phyloP scores from a whole-genome alignment of 2,888 invertebrate species.

The Drosophila merina region DNA sequence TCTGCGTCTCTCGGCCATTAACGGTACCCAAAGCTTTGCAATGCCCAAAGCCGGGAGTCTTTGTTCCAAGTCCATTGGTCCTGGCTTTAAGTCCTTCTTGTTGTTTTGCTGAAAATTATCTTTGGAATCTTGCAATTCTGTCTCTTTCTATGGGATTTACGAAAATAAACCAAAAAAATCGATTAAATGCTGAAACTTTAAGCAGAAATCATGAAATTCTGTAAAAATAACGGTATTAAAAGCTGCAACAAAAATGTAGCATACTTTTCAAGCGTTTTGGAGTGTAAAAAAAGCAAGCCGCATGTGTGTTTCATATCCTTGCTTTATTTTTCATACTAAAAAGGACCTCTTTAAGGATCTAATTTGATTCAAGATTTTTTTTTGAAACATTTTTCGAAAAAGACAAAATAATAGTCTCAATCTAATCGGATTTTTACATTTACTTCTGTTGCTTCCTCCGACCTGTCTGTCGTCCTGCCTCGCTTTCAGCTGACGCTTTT shows the following conservation, averaged over 20 bases:
- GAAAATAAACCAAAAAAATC: not conserved
- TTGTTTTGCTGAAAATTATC: conserved; percentile 25
- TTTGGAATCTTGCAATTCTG: not conserved
- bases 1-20: conserved; percentile 56
- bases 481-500: conserved; percentile 66
- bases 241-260: not conserved
- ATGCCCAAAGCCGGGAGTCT: conserved; percentile 13
- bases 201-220: not conserved
- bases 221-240: not conserved
- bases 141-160: not conserved
- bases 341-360: not conserved
- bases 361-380: not conserved
- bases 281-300: not conserved
- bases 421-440: conserved; percentile 69
- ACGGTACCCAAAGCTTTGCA: conserved; percentile 36
- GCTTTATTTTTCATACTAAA: too few relatives aligned
- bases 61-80: conserved; percentile 37
- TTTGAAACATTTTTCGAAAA: not conserved
- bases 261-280: not conserved
- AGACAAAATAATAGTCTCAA: not conserved
- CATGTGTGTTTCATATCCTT: too few relatives aligned
- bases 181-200: not conserved
- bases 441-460: conserved; percentile 37
- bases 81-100: conserved; percentile 29
- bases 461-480: conserved; percentile 30